Base-by-base conservation (phyloP, 2,113 vertebrate species). In the Lonchura striata region DNA sequence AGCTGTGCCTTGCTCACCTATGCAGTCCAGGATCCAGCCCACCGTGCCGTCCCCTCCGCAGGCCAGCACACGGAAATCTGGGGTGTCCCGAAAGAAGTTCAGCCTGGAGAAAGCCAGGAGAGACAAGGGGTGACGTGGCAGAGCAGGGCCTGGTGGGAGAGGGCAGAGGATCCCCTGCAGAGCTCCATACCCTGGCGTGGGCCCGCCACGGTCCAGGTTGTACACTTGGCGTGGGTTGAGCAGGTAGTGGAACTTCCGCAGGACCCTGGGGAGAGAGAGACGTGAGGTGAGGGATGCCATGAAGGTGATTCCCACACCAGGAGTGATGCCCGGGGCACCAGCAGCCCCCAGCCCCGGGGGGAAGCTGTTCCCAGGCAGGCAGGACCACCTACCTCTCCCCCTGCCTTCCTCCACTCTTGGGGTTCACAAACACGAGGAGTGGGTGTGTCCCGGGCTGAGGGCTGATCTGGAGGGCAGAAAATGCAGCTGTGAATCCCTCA, bases 381-480 rank as follows among this genome's bases (percentile, higher is more conserved):
- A 60, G 72, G 56, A 61, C 41, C 89, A 97, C 96, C 59, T 97
- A 99, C 99, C 99, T 96, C 96, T 99, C 98, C 81, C 99, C 99
- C 97, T 99, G 99, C 92, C 98, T 98, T 60, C 99, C 99, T 94
- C 99, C 99, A 8, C 99, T 99, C 96, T 99, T 99, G 59, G 98
- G 99, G 91, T 99, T 99, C 94, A 99, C 99, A 63, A 99, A 97
- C 80, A 99, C 99, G 53, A 99, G 98, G 22, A 99, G 98, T 0
- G 99, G 99, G 60, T 99, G 99, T 1, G 98, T 99, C 25, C 99
- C 99, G 0, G 98, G 98, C 44, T 97, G 97, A 16, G 99, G 98
- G 65, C 96, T 99, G 98, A 99, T 98, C 99, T 99, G 97, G 31
- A 97, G 96, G 95, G 94, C 94, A 82, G 91, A 89, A 79, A 85